Evolutionary conservation across 2,888 invertebrate genomes (phyloP).

Genomic region (Ochropleura leucogaster): DNA sequence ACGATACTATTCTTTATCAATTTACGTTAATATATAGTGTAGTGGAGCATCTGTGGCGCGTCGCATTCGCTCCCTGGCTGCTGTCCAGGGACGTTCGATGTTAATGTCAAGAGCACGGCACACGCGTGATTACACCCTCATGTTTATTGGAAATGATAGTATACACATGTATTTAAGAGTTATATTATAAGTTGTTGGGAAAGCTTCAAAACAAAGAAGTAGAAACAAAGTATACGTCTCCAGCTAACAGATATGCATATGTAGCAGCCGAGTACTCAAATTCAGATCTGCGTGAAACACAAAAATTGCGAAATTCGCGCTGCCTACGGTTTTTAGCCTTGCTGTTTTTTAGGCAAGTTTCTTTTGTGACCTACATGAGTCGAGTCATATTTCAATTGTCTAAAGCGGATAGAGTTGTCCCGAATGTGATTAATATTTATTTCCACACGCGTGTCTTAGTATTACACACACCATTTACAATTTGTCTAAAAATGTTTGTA

Average conservation of each 20-base stretch:
- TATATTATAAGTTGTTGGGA: neutral
- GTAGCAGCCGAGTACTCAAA: neutral
- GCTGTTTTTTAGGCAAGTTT: slow-evolving; percentile 43
- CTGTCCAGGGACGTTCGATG: slow-evolving; percentile 57
- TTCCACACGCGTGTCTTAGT: slow-evolving; percentile 17
- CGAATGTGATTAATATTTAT: slow-evolving; percentile 39
- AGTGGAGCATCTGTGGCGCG: slow-evolving; percentile 64
- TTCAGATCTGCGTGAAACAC: slow-evolving; percentile 18
- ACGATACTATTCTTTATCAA: slow-evolving; percentile 64
- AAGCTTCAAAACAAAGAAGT: neutral
- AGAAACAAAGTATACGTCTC: neutral
- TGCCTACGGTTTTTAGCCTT: slow-evolving; percentile 19
- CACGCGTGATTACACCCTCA: slow-evolving; percentile 33
- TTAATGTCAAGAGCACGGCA: slow-evolving; percentile 71
- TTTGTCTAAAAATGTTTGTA: slow-evolving; percentile 12
- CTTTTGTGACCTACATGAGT: slow-evolving; percentile 54
- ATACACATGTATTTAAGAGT: neutral
- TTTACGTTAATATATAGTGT: slow-evolving; percentile 52
- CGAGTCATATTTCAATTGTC: slow-evolving; percentile 57
- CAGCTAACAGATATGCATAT: neutral
- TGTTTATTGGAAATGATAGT: slow-evolving; percentile 14
- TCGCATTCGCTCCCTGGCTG: slow-evolving; percentile 59
- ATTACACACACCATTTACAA: slow-evolving; percentile 10
- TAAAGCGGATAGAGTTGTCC: slow-evolving; percentile 40
- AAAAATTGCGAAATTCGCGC: slow-evolving; percentile 21